Evolutionary conservation across 1,140 invertebrate species (phyloP).

Genomic region (Dreissena polymorpha): DNA sequence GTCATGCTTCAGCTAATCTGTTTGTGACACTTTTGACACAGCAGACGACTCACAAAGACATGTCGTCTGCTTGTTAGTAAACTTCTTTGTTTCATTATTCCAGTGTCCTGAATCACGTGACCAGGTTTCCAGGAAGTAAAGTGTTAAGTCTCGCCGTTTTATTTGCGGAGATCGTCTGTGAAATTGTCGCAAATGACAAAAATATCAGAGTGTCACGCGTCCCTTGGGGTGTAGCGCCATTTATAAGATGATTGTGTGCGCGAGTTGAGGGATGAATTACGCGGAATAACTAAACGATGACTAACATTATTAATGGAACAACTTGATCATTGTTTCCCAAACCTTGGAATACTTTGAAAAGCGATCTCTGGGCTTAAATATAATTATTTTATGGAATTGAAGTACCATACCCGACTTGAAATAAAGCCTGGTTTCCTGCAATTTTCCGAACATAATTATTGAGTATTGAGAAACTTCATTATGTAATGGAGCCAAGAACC

Average conservation of each 20-base stretch:
- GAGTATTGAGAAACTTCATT: too few species aligned
- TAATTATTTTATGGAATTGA: too few species aligned
- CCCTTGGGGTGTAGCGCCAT: neutral
- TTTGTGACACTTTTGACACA: neutral
- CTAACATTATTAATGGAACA: too few species aligned
- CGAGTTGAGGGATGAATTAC: neutral
- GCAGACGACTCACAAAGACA: neutral
- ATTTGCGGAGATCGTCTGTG: neutral
- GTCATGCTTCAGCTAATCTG: neutral
- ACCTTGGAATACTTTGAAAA: too few species aligned
- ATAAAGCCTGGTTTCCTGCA: too few species aligned
- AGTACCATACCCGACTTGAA: too few species aligned
- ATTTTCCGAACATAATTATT: too few species aligned
- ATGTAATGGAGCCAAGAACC: too few species aligned
- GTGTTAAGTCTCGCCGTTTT: neutral
- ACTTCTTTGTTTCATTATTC: slow-evolving; percentile 1
- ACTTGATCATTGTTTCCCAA: too few species aligned
- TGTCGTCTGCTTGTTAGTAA: neutral
- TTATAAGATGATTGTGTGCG: neutral
- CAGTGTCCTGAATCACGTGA: too few species aligned
- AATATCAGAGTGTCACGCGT: neutral
- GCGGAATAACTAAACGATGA: too few species aligned
- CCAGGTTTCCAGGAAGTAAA: neutral
- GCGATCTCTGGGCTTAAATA: too few species aligned
- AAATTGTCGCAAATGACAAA: neutral